Conservation (phyloP, 2,797 vertebrate genomes). For the Thalassophryne amazonica region DNA sequence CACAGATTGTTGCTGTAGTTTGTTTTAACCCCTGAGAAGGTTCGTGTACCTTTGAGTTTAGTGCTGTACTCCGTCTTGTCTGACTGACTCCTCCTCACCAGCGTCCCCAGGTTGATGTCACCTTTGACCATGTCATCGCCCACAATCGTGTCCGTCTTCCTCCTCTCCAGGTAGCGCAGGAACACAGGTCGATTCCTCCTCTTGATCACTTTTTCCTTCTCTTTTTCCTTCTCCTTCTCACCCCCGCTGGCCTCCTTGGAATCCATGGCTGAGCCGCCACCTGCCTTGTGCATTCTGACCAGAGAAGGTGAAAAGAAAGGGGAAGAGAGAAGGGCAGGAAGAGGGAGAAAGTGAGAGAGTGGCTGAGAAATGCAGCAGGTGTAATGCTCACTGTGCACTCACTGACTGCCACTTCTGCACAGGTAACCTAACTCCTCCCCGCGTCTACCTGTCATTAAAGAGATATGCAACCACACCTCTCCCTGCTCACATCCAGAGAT, state of each 20-base stretch:
- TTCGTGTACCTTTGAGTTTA: constrained; percentile 92
- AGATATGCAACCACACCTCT: constrained; percentile 72
- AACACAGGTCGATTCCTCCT: constrained; percentile 85
- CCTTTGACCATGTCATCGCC: constrained; percentile 74
- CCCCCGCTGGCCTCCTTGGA: constrained; percentile 66
- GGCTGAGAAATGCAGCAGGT: constrained; percentile 75
- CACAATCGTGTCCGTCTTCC: constrained; percentile 91
- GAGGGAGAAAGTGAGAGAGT: constrained; percentile 36
- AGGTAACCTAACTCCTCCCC: constrained; percentile 81
- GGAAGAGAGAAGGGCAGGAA: constrained; percentile 34
- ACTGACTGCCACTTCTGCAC: constrained; percentile 75
- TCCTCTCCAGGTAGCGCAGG: constrained; percentile 89
- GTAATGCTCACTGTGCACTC: constrained; percentile 71
- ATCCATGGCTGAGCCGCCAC: constrained; percentile 70
- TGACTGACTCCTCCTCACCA: constrained; percentile 93
- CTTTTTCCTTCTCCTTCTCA: constrained; percentile 76
- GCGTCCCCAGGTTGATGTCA: constrained; percentile 79
- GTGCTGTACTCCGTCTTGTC: constrained; percentile 96
- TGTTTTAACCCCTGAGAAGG: constrained; percentile 53
- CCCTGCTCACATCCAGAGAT: too few species aligned
- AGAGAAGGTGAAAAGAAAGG: constrained; percentile 21
- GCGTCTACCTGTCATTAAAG: constrained; percentile 71
- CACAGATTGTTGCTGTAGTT: constrained; percentile 65
- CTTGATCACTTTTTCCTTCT: constrained; percentile 72
- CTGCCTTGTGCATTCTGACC: constrained; percentile 25